A percentile compares a stretch with the other conserved stretches of the same genome.
Evolutionary conservation across 2,888 invertebrate species (phyloP).

Genomic region (Stenolophus ochropezus): DNA sequence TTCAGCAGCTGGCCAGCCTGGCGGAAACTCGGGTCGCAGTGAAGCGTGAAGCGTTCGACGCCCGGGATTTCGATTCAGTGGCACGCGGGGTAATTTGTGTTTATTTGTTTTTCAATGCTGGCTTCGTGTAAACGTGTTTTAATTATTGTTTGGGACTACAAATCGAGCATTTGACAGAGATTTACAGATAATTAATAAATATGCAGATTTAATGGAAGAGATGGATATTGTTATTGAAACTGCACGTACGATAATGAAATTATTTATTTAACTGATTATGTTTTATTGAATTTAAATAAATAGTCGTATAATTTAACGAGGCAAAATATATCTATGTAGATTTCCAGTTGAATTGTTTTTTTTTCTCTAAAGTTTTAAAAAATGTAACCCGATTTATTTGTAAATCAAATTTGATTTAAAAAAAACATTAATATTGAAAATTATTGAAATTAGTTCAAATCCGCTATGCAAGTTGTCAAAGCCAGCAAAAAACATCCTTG

Average conservation of each 20-base stretch:
- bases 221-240: constrained; percentile 1
- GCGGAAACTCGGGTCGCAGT: neutral
- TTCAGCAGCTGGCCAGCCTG: constrained; percentile 1
- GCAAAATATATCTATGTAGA: too few relatives aligned
- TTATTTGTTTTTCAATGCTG: constrained; percentile 23
- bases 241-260: neutral
- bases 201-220: neutral
- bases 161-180: constrained; percentile 1
- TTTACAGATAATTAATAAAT: neutral
- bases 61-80: neutral
- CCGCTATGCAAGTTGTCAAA: too few relatives aligned
- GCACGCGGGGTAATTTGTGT: constrained; percentile 11
- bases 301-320: neutral
- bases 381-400: too few relatives aligned
- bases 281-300: neutral
- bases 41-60: constrained; percentile 19
- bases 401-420: too few relatives aligned
- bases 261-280: neutral
- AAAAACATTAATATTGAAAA: too few relatives aligned
- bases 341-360: too few relatives aligned
- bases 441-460: too few relatives aligned
- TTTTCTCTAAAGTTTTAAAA: too few relatives aligned
- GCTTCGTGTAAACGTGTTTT: constrained; percentile 20
- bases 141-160: constrained; percentile 16
- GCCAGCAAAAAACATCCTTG: too few relatives aligned